Percentiles rank a stretch among this genome's conserved stretches.
Evolutionary conservation across 2,888 invertebrate species (phyloP).

Genomic region (Diaperis boleti): DNA sequence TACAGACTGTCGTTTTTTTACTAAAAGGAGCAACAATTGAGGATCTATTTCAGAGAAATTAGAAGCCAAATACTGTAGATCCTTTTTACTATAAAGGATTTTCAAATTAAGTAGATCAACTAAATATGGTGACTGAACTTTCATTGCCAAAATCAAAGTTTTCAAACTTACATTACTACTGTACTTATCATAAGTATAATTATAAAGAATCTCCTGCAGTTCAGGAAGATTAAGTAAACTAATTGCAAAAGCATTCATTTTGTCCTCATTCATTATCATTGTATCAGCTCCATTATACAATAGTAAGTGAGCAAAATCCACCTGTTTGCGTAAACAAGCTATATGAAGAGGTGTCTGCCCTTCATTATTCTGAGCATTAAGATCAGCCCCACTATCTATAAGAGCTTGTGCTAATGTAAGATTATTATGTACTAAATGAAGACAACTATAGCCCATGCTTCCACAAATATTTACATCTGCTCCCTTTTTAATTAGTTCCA

Average conservation of each 20-base stretch:
- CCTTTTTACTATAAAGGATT: no score
- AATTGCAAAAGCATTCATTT: neutral
- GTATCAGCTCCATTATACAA: conserved; percentile 12
- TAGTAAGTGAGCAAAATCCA: neutral
- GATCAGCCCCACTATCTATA: conserved; percentile 11
- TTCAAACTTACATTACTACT: neutral
- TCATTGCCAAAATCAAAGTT: neutral
- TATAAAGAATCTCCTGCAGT: neutral
- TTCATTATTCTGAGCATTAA: neutral
- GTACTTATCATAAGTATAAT: neutral
- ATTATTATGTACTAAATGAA: neutral
- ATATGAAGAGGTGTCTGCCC: neutral
- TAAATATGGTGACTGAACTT: neutral
- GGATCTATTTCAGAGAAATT: no score
- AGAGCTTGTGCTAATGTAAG: neutral
- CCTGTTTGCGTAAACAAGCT: neutral
- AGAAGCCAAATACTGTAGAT: no score
- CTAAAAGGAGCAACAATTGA: no score
- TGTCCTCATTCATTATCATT: neutral
- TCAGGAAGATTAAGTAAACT: neutral
- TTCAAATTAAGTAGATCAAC: no score
- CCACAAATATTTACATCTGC: neutral
- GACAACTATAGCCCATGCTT: neutral
- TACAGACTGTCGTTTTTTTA: neutral
- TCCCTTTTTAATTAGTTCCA: conserved; percentile 3